Conservation (phyloP, 2,888 invertebrate genomes). For the Xanthia togata region DNA sequence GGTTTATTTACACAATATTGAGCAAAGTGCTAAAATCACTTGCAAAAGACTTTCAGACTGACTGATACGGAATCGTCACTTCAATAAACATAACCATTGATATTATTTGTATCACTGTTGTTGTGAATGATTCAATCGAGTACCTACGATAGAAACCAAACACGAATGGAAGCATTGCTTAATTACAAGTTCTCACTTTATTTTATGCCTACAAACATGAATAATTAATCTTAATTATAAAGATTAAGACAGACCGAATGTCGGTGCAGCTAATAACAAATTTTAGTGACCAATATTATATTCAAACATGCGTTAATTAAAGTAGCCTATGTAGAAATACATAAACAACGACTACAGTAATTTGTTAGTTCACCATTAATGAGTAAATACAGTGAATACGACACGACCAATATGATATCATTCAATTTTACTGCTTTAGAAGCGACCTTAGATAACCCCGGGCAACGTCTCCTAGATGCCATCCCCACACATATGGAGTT, state of each 20-base stretch:
- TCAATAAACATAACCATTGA: conserved; percentile 47
- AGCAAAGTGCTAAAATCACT: conserved; percentile 34
- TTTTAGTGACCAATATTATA: conserved; percentile 13
- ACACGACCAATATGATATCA: conserved; percentile 87
- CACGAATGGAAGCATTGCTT: conserved; percentile 15
- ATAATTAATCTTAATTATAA: not conserved
- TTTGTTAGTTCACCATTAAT: conserved; percentile 87
- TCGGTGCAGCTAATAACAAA: not conserved
- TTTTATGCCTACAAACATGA: conserved; percentile 2
- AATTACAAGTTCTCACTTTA: conserved; percentile 11
- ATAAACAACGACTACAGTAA: conserved; percentile 80
- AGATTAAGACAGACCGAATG: conserved; percentile 9
- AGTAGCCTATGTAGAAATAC: conserved; percentile 59
- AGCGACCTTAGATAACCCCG: conserved; percentile 89
- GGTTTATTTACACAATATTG: conserved; percentile 19
- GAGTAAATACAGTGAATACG: conserved; percentile 86
- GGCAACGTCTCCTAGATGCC: conserved; percentile 84
- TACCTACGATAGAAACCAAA: conserved; percentile 55
- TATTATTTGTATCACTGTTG: conserved; percentile 63
- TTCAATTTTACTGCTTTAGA: conserved; percentile 90
- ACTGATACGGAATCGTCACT: conserved; percentile 48
- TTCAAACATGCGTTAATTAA: conserved; percentile 37
- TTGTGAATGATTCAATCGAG: conserved; percentile 63
- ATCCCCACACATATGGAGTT: conserved; percentile 76
- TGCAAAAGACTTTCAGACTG: conserved; percentile 32